Evolutionary conservation across 2,888 invertebrate genomes (phyloP).

Genomic region (Dryocosmus kuriphilus): DNA sequence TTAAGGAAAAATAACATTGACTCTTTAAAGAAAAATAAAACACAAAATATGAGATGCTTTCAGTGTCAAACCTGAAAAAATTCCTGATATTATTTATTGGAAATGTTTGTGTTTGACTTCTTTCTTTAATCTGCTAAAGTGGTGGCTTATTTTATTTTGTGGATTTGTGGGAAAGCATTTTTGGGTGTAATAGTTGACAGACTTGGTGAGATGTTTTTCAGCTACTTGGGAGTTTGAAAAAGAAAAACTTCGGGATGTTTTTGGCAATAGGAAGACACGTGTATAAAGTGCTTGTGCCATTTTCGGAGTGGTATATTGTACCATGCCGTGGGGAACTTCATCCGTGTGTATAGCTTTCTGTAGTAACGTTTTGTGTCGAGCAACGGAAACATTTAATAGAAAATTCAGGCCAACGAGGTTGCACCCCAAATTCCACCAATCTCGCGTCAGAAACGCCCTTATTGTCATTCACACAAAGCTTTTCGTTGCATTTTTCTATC

Average conservation of each 20-base stretch:
- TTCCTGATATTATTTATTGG: no score
- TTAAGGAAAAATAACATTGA: no score
- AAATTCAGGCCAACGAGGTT: constrained; percentile 37
- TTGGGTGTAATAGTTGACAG: not conserved
- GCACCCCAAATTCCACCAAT: constrained; percentile 25
- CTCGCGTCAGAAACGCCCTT: constrained; percentile 23
- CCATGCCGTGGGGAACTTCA: constrained; percentile 12
- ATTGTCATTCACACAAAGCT: constrained; percentile 18
- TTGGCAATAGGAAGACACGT: constrained; percentile 10
- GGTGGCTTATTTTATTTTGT: not conserved
- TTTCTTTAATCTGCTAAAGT: not conserved
- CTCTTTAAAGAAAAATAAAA: no score
- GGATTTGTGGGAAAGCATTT: not conserved
- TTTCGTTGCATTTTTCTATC: constrained; percentile 4
- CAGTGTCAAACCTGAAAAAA: no score
- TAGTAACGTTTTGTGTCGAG: constrained; percentile 27
- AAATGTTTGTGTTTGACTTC: not conserved
- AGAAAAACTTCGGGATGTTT: not conserved
- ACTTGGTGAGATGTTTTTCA: not conserved
- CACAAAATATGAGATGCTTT: no score
- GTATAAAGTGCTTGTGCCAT: constrained; percentile 20
- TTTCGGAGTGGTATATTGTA: constrained; percentile 1
- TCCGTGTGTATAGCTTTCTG: constrained; percentile 7
- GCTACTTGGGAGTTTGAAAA: not conserved
- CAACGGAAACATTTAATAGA: constrained; percentile 35